These are phyloP conservation scores for Trididemnum clinides DNA, from an alignment of 23 tunicate species.

Conservation along the genomic window DNA sequence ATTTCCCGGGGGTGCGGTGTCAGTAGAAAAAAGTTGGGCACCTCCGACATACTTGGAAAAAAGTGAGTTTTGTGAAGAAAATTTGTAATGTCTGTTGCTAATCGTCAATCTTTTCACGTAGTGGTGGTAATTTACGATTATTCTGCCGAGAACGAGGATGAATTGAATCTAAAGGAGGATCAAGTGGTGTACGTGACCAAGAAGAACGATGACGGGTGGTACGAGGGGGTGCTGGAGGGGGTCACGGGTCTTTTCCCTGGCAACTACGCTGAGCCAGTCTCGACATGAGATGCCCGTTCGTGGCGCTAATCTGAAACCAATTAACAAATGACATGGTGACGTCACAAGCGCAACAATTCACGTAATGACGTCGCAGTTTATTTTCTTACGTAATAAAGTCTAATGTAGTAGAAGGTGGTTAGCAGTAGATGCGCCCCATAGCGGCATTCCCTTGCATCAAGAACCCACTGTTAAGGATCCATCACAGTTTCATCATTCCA, in stretches of 20 bases:
- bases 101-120: slow-evolving; percentile 3
- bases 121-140: slow-evolving; percentile 91
- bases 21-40: slow-evolving; percentile 84
- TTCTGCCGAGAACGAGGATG: slow-evolving; percentile 90
- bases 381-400: no score
- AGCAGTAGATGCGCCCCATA: no score
- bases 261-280: slow-evolving; percentile 77
- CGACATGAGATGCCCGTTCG: neutral
- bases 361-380: no score
- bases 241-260: slow-evolving; percentile 97
- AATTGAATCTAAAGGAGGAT: slow-evolving; percentile 78
- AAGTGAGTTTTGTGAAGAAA: slow-evolving; percentile 42
- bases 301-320: no score
- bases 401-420: no score
- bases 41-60: slow-evolving; percentile 73
- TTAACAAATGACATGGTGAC: no score
- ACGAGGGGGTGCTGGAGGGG: slow-evolving; percentile 92
- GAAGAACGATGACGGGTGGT: slow-evolving; percentile 99
- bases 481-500: no score
- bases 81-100: neutral
- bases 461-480: no score
- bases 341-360: no score
- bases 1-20: neutral
- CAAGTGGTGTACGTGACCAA: slow-evolving; percentile 82
- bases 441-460: no score